Evolutionary conservation across 1,140 invertebrate species (phyloP), one percentile per base, ranked within the genome.

Genomic region (Dreissena rostriformis): DNA sequence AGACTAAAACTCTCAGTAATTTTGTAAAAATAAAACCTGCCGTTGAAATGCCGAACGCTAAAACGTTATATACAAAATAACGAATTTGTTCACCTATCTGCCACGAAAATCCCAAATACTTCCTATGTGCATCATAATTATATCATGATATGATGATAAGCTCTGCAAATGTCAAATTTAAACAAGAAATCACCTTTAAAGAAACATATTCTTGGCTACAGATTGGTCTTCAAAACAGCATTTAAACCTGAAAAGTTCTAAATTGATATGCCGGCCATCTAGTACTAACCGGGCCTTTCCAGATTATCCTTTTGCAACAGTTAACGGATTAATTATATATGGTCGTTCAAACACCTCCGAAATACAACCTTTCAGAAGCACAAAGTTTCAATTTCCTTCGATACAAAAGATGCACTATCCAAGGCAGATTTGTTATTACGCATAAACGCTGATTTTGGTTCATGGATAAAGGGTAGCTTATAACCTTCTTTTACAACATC

Each of bases 141-240:
- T n/a, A 77, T 66, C 61, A 77, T 63, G 8, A 66, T 77, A 65
- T 77, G 57, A 77, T 77, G 74, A 49, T 66, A 77, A 10, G 61
- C 74, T 17, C 74, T 29, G 22, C 52, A 19, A 17, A 82, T 17
- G 73, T 83, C 79, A 81, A 72, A 73, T 12, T 15, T 57, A 55
- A 77, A 71, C 24, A 29, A 74, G 72, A 52, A 76, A 78, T 72
- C 19, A 14, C 51, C 67, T 61, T 76, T 7, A n/a, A 28, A 22
- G n/a, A n/a, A 71, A 82, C 29, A 74, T 1, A 53, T 63, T 68
- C 52, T 29, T 80, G 15, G 57, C 74, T 8, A 74, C 57, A 65
- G 24, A 77, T 49, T 77, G 74, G 29, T 66, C 52, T 66, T 77
- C 57, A 29, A 76, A 76, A 39, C 74, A 63, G 65, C 74, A 76